Evolutionary conservation across 2,113 vertebrate genomes (phyloP).

Genomic region (Anoplopoma fimbria): DNA sequence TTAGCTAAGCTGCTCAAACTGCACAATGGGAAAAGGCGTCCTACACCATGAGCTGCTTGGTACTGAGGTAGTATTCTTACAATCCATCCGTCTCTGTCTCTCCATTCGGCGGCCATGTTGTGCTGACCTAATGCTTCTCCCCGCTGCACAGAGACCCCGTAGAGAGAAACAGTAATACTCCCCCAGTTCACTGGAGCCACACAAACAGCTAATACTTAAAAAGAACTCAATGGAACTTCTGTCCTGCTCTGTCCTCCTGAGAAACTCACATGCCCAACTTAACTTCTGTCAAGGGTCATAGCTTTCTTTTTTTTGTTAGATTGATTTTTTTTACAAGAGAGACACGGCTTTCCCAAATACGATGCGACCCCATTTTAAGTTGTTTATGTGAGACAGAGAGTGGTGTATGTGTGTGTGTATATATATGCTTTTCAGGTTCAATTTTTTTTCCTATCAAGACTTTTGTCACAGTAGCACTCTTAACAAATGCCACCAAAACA

Average conservation of each 20-base stretch:
- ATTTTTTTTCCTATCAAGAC: neutral
- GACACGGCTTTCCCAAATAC: constrained; percentile 26
- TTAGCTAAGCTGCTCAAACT: constrained; percentile 66
- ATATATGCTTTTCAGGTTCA: neutral
- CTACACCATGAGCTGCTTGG: constrained; percentile 34
- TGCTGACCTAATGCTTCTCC: constrained; percentile 69
- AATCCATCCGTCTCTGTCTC: constrained; percentile 51
- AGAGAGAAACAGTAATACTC: constrained; percentile 66
- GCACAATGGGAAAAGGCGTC: constrained; percentile 47
- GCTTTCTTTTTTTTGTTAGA: constrained; percentile 47
- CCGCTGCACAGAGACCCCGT: constrained; percentile 40
- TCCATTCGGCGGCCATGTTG: constrained; percentile 43
- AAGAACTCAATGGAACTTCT: constrained; percentile 62
- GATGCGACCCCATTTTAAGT: constrained; percentile 31
- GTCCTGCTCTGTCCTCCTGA: constrained; percentile 31
- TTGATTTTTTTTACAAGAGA: constrained; percentile 68
- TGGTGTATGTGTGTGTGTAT: neutral
- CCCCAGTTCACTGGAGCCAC: constrained; percentile 70
- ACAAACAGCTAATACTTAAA: constrained; percentile 78
- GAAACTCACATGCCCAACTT: constrained; percentile 50
- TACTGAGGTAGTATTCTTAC: constrained; percentile 43
- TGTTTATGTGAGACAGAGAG: constrained; percentile 10
- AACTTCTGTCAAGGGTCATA: constrained; percentile 62
- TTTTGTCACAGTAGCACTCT: neutral
- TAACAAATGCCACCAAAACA: neutral